These are phyloP conservation scores for Corythaixoides concolor DNA, from an alignment of 2,113 vertebrate genomes.

Conservation along the genomic window DNA sequence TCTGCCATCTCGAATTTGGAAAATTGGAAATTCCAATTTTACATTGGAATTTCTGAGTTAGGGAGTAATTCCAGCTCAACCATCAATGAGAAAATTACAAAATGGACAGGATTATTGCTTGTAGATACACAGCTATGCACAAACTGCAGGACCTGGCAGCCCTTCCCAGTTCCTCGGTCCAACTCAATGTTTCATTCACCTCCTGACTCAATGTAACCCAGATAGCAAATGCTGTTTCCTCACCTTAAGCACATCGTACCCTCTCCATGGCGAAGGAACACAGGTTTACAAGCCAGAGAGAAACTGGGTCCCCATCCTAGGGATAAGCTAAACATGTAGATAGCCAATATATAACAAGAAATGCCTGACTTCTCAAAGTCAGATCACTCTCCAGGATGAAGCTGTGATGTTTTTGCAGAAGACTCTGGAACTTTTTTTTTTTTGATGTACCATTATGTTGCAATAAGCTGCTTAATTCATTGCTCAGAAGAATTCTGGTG, in stretches of 20 bases:
- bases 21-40: too few relatives aligned
- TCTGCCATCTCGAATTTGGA: neutral
- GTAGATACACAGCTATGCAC: neutral
- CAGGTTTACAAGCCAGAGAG: neutral
- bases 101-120: neutral
- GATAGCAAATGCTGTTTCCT: neutral
- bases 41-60: neutral
- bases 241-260: neutral
- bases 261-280: neutral
- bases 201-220: neutral
- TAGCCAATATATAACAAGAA: neutral
- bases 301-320: neutral
- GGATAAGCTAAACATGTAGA: neutral
- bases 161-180: neutral
- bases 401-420: neutral
- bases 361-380: neutral
- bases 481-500: neutral
- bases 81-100: neutral
- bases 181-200: neutral
- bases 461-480: neutral
- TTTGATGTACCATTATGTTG: neutral
- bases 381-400: neutral
- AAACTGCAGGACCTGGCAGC: neutral
- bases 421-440: accelerated
- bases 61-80: neutral